Evolutionary conservation across 2,888 invertebrate species (phyloP).

Genomic region (Labia minor): DNA sequence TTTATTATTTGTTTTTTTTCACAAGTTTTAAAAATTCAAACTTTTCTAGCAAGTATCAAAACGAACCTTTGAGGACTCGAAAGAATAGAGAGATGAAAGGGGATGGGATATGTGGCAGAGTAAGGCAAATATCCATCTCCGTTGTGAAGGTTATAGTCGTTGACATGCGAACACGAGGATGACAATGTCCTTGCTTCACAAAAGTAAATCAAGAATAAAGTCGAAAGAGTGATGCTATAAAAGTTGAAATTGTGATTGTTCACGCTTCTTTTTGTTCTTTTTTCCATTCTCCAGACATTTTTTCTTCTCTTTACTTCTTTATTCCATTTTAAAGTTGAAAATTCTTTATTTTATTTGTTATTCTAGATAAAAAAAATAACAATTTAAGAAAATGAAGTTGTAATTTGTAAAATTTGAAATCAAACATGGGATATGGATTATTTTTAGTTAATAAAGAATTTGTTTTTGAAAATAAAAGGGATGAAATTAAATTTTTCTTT

Average conservation of each 20-base stretch:
- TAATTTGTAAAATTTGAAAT: too few species aligned
- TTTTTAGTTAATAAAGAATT: too few species aligned
- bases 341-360: neutral
- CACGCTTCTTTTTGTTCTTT: slow-evolving; percentile 1
- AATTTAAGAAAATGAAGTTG: too few species aligned
- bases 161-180: slow-evolving; percentile 6
- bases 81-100: too few species aligned
- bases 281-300: neutral
- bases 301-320: neutral
- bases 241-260: slow-evolving; percentile 13
- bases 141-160: neutral
- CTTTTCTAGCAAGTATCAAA: neutral
- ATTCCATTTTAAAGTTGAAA: slow-evolving; percentile 1
- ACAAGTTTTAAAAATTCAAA: neutral
- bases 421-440: too few species aligned
- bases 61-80: too few species aligned
- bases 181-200: slow-evolving; percentile 6
- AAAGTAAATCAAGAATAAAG: slow-evolving; percentile 13
- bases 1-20: neutral
- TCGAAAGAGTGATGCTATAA: slow-evolving; percentile 13
- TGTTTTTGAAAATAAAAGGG: too few species aligned
- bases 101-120: neutral
- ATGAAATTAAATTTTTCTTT: too few species aligned
- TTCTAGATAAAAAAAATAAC: too few species aligned
- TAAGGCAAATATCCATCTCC: neutral